Evolutionary conservation across 2,888 invertebrate genomes (phyloP), one percentile per base, ranked within the genome.

Genomic region (Pollenia amentaria): DNA sequence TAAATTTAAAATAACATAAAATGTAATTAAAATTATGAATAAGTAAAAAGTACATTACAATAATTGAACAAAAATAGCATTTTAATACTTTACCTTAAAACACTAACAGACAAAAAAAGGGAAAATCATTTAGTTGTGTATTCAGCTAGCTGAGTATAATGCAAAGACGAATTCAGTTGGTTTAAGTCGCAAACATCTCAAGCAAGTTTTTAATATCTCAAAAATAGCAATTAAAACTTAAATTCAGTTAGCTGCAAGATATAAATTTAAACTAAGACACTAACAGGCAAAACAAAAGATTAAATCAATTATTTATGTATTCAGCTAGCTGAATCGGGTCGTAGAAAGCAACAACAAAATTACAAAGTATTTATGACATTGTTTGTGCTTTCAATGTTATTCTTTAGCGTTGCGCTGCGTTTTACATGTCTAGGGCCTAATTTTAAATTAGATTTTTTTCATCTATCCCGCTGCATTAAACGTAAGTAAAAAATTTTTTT

Each of bases 241-340:
- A 72, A 72, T 75, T 75, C 29, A 77, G 46, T 62, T 75, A 62
- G 62, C 38, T 48, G 40, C 18, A 42, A 29, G 7, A 9, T 29
- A 16, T 46, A 21, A 29, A 29, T 29, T 57, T 6, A 38, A 57
- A 29, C 0, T 12, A 57, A 29, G 6, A 6, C 29, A 29, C 29
- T 29, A 6, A 29, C 29, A 29, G 29, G 6, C 29, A 6, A 29
- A 29, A 29, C 29, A 29, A 29, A 3, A 29, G 0, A 0, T 29
- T 6, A 29, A 29, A 29, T 29, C 0, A 29, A 29, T 29, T 29
- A 0, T 29, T 29, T 29, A 6, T 0, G 29, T 29, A 70, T 80
- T 80, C 64, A 64, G 64, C 64, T 73, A 65, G 72, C 64, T 80
- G 55, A 80, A 64, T 72, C 14, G 2, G 29, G n/a, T n/a, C n/a